Evolutionary conservation across 2,113 vertebrate genomes (phyloP), one percentile per base, ranked within the genome.

Genomic region (Oceanites oceanicus): DNA sequence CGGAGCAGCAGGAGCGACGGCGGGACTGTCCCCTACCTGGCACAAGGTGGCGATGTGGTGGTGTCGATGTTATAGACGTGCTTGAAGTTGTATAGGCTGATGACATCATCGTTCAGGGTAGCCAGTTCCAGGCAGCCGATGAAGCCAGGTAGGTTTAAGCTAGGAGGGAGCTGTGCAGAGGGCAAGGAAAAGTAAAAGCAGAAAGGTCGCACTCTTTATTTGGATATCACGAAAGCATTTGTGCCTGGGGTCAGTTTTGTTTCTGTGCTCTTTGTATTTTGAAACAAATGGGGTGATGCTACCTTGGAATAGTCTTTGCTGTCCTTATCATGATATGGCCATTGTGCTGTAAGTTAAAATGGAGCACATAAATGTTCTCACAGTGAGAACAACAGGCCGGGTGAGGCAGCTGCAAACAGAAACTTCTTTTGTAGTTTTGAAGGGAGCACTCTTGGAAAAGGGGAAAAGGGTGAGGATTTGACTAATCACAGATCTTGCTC

Each of bases 51-150:
- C 32, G 98, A 98, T 66, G 97, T 90, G 36, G 92, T 79, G 25
- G 99, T 97, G 93, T 99, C 97, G 92, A 99, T 98, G 76, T 98
- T 98, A 75, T 99, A 98, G 88, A 98, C 98, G 42, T 98, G 94
- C 96, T 98, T 99, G 96, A 99, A 99, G 94, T 99, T 99, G 97
- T 99, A 99, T 11, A 99, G 98, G 89, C 99, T 99, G 98, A 99
- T 98, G 47, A 99, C 98, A 7, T 99, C 99, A 16, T 99, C 99
- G 96, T 99, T 99, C 65, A 99, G 94, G 8, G 99, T 98, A 22
- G 98, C 98, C 95, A 99, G 84, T 90, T 99, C 99, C 63, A 99
- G 98, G 95, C 99, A 99, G 75, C 99, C 99, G 52, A 98, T 97
- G 68, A 99, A 99, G 45, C 98, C 98, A 72, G 99, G 99, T 1